Base-by-base conservation (phyloP, 1,140 invertebrate genomes). In the Berghia stephanieae region DNA sequence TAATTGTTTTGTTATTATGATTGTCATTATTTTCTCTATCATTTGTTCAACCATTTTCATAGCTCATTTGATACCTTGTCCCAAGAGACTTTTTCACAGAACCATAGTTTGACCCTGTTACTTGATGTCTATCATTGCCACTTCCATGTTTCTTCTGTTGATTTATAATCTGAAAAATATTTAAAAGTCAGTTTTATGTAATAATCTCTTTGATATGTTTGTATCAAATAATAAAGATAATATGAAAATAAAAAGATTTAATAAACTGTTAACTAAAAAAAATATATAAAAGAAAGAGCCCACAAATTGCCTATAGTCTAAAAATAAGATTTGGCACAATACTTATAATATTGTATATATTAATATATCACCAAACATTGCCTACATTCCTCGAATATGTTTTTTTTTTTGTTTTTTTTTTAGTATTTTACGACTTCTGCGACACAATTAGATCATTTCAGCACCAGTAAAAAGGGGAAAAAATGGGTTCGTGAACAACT, bases 51-150 rank as follows among this genome's bases (percentile, higher is more conserved):
- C n/a, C n/a, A n/a, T n/a, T n/a, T 10, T 16, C 57, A 16, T 10
- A 60, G 16, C 57, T 27, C 16, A 27, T 27, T 60, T 16, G 10
- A 16, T 5, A 74, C 71, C 71, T 74, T 5, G 52, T 74, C 40
- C 71, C 71, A 34, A 74, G 27, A 55, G 71, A 74, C 43, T 74
- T 74, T 38, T 60, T 74, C n/a, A 31, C 31, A 42, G 49, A 31
- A 10, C 71, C 71, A 43, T 74, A 74, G 42, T 38, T 57, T 2
- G 24, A 36, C n/a, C 43, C 71, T 4, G 42, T 4, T 2, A 74
- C 55, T 46, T 72, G 69, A 5, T 42, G 34, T 27, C 27, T 46
- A 52, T 72, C 46, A 40, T 43, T 24, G 4, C 3, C 70, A 72
- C 21, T 8, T 6, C 67, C 67, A 44, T n/a, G 8, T 21, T 8